These are phyloP conservation scores for Hemithea aestivaria DNA, from an alignment of 2,888 invertebrate species.

Conservation along the genomic window DNA sequence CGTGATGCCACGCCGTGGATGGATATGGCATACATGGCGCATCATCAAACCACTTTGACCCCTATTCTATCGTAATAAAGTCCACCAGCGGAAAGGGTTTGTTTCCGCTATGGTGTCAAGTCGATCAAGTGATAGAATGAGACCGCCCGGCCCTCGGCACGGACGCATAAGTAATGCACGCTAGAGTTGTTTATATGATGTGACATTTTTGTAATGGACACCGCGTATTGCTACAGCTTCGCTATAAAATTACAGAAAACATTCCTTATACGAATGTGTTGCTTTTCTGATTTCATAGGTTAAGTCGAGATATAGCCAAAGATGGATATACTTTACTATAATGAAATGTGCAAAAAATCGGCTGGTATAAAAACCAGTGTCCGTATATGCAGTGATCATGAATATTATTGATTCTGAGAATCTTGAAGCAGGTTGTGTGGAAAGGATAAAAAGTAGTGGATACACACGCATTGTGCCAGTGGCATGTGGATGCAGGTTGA, in stretches of 20 bases:
- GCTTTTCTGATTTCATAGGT: not conserved
- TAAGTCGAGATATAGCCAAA: not conserved
- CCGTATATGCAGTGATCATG: conserved; percentile 7
- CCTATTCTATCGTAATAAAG: not conserved
- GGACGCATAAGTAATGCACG: conserved; percentile 4
- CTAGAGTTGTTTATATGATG: conserved; percentile 4
- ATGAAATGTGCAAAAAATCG: no score
- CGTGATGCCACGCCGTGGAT: conserved; percentile 19
- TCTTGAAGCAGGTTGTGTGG: conserved; percentile 16
- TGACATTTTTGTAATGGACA: not conserved
- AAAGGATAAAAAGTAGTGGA: conserved; percentile 12
- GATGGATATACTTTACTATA: no score
- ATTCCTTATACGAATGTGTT: no score
- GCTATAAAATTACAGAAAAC: no score
- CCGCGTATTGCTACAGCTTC: not conserved
- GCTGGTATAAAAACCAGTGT: conserved; percentile 9
- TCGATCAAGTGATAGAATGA: conserved; percentile 1
- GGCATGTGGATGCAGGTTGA: conserved; percentile 22
- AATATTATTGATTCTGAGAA: conserved; percentile 19
- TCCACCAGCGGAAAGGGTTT: not conserved
- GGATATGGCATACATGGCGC: conserved; percentile 9
- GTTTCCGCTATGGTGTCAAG: conserved; percentile 2
- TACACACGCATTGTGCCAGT: conserved; percentile 5
- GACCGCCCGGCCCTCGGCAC: not conserved
- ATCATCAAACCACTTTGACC: conserved; percentile 2